A percentile compares a stretch with the other conserved stretches of the same genome.
Conservation (phyloP, 2,113 vertebrate genomes). For the Tor tambroides region DNA sequence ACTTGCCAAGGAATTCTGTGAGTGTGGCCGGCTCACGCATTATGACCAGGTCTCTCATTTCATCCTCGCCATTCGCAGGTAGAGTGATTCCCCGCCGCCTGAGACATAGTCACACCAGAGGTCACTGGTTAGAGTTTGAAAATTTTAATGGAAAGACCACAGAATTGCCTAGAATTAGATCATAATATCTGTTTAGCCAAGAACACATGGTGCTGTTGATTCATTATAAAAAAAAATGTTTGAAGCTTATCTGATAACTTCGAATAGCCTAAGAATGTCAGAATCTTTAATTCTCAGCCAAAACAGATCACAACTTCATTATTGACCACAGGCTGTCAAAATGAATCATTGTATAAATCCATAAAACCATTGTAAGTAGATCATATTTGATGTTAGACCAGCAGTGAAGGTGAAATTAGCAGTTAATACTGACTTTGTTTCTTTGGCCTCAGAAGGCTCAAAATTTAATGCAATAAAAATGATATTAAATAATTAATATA, state of each 20-base stretch:
- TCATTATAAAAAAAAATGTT: neutral
- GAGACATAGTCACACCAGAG: neutral
- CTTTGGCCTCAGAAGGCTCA: neutral
- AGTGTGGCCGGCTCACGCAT: conserved; percentile 76
- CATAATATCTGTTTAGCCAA: neutral
- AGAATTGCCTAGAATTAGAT: neutral
- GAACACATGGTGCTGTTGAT: neutral
- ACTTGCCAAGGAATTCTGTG: conserved; percentile 83
- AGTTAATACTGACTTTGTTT: too few relatives aligned
- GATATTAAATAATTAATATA: neutral
- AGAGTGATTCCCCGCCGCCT: conserved; percentile 84
- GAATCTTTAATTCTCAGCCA: neutral
- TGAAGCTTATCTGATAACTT: neutral
- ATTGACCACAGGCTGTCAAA: neutral
- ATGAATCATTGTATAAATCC: neutral
- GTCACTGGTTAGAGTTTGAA: neutral
- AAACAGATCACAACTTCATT: neutral
- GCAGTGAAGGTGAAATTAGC: neutral
- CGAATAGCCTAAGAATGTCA: neutral
- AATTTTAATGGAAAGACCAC: neutral
- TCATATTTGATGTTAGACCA: neutral
- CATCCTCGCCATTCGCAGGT: conserved; percentile 67
- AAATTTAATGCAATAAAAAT: neutral
- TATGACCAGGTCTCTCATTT: conserved; percentile 71
- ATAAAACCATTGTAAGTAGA: neutral